A percentile compares a stretch with the other conserved stretches of the same genome.
These are phyloP conservation scores for Cerceris rybyensis DNA, from an alignment of 2,888 invertebrate genomes.

Conservation along the genomic window DNA sequence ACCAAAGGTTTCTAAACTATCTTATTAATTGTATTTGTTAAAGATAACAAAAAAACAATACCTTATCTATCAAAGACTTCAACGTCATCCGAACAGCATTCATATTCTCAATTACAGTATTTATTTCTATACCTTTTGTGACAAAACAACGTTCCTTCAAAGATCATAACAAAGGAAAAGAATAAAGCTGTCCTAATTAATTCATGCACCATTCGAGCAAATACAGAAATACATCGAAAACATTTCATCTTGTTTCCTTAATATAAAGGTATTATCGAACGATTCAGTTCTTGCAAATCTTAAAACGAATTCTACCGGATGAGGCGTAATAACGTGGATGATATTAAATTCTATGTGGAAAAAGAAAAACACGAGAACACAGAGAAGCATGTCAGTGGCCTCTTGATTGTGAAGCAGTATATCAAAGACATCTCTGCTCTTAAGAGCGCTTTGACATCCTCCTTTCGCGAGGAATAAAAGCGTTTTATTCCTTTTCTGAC, in stretches of 20 bases:
- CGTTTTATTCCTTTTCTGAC: slow-evolving; percentile 21
- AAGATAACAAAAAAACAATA: too few species aligned
- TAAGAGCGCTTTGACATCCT: slow-evolving; percentile 39
- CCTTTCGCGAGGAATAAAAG: slow-evolving; percentile 35
- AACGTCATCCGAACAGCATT: too few species aligned
- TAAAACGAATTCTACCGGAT: slow-evolving; percentile 6
- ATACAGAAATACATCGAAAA: background rate
- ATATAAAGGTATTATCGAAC: background rate
- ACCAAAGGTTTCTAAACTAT: too few species aligned
- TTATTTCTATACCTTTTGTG: too few species aligned
- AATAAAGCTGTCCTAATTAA: too few species aligned
- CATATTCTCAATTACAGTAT: too few species aligned
- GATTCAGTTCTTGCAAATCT: background rate
- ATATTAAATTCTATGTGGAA: slow-evolving; percentile 14
- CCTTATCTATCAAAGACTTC: too few species aligned
- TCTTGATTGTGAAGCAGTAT: slow-evolving; percentile 12
- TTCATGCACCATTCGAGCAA: too few species aligned
- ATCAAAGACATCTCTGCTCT: slow-evolving; percentile 23
- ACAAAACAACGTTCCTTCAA: too few species aligned
- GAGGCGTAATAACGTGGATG: background rate
- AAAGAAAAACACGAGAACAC: background rate
- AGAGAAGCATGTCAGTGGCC: slow-evolving; percentile 5
- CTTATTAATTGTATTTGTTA: too few species aligned
- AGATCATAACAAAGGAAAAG: too few species aligned
- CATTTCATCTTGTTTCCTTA: background rate